Evolutionary conservation across 2,797 vertebrate genomes (phyloP).

Genomic region (Halcyon smyrnensis): DNA sequence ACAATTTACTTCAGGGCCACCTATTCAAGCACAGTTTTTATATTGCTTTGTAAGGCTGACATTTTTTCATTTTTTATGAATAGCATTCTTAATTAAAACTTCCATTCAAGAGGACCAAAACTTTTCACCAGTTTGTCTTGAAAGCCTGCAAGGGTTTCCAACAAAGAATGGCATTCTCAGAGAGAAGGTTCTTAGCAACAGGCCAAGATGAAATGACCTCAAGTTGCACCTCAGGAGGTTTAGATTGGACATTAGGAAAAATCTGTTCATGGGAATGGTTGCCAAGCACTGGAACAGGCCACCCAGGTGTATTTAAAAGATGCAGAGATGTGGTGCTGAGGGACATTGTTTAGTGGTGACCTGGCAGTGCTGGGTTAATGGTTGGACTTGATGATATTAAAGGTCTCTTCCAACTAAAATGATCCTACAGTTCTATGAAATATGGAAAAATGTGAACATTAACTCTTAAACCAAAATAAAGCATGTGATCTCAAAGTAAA

Average conservation of each 20-base stretch:
- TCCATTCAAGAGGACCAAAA: not conserved
- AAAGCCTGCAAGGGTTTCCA: not conserved
- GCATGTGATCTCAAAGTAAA: not conserved
- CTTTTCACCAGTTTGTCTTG: not conserved
- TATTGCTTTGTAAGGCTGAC: not conserved
- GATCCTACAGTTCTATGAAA: not conserved
- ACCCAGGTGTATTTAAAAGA: not conserved
- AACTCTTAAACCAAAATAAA: not conserved
- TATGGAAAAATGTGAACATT: not conserved
- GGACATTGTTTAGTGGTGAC: not conserved
- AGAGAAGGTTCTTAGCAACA: not conserved
- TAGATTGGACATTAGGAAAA: not conserved
- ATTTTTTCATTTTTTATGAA: not conserved
- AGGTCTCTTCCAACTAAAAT: not conserved
- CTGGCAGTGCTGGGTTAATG: not conserved
- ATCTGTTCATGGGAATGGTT: not conserved
- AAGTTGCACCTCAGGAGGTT: not conserved
- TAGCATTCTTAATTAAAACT: not conserved
- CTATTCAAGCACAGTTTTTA: not conserved
- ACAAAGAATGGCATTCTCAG: not conserved
- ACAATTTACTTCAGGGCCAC: not conserved
- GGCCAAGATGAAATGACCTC: not conserved
- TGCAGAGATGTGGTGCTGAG: not conserved
- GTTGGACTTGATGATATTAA: not conserved
- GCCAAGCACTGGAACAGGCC: not conserved